phyloP scores from a whole-genome alignment of 2,888 invertebrate species.

The Phaedon cochleariae region DNA sequence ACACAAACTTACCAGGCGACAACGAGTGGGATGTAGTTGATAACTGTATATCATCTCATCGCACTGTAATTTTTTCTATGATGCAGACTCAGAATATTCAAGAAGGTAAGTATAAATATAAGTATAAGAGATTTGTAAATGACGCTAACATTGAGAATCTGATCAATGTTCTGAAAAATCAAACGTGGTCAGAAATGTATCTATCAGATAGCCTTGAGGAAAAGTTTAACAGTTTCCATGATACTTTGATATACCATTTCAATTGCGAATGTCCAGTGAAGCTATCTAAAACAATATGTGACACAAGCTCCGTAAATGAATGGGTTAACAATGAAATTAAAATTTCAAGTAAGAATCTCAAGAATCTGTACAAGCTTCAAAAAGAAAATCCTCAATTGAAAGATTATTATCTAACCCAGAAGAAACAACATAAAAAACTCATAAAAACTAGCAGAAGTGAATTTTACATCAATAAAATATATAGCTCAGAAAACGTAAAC shows the following conservation, averaged over 20 bases:
- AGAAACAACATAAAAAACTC: constrained; percentile 4
- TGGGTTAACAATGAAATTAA: not conserved
- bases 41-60: not conserved
- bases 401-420: not conserved
- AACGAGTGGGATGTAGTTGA: not conserved
- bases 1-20: not conserved
- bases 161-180: not conserved
- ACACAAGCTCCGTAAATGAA: not conserved
- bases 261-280: constrained; percentile 11
- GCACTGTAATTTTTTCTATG: not conserved
- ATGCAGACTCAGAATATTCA: not conserved
- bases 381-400: constrained; percentile 1
- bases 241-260: constrained; percentile 4
- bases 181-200: too few relatives aligned
- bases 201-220: not conserved
- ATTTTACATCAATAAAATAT: constrained; percentile 1
- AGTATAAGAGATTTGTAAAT: not conserved
- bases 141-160: not conserved
- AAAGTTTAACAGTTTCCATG: constrained; percentile 7
- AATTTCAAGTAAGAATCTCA: constrained; percentile 4
- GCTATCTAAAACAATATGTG: not conserved
- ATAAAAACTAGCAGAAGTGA: not conserved
- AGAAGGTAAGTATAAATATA: not conserved
- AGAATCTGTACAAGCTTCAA: not conserved
- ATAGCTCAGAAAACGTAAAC: not conserved